Conservation (phyloP, 2,113 vertebrate species). For the Thunnus thynnus region DNA sequence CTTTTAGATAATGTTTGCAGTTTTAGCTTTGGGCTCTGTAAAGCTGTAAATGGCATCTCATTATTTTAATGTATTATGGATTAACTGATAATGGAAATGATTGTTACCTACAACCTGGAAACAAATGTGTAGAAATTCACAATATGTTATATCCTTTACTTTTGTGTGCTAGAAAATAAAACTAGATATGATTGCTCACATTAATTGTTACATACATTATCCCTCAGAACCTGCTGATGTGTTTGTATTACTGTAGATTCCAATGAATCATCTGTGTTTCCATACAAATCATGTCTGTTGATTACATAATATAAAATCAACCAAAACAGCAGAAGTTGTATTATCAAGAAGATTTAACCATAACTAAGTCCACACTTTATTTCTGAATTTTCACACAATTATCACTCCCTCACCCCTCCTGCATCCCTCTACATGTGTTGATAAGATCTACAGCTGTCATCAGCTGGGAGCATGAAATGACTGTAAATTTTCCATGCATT, state of each 20-base stretch:
- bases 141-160: no score
- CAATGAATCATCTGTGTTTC: not conserved
- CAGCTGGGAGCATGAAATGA: conserved; percentile 63
- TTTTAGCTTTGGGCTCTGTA: no score
- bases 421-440: not conserved
- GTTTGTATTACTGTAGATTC: not conserved
- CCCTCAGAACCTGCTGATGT: no score
- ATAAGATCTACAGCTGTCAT: conserved; percentile 32
- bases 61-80: no score
- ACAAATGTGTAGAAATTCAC: no score
- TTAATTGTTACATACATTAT: not conserved
- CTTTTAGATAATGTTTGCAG: no score
- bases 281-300: not conserved
- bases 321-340: not conserved
- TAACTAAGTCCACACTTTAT: not conserved
- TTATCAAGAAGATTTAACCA: no score
- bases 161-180: no score
- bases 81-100: no score
- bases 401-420: not conserved
- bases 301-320: not conserved
- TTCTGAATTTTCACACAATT: conserved; percentile 19
- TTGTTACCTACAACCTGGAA: no score
- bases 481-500: conserved; percentile 25
- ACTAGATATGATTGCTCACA: no score
- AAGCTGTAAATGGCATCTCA: no score